Percentiles rank a stretch among this genome's conserved stretches.
Conservation (phyloP, 2,888 invertebrate species). For the Diarsia mendica region DNA sequence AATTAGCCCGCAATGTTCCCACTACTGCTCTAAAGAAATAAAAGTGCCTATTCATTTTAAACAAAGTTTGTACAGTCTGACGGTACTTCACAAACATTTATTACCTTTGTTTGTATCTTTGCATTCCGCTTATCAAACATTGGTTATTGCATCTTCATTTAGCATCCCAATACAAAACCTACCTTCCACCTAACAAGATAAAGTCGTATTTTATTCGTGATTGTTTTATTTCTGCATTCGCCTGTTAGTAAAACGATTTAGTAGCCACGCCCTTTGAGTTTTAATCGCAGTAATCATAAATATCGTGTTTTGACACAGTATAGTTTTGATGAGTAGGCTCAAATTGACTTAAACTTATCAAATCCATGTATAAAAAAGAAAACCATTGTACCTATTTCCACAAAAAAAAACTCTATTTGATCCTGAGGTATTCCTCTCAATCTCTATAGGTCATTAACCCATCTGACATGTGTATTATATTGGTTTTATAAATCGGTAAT, state of each 20-base stretch:
- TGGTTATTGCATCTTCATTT: constrained; percentile 69
- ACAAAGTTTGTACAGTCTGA: not conserved
- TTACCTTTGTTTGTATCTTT: constrained; percentile 64
- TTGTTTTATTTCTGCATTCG: constrained; percentile 37
- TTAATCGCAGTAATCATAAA: constrained; percentile 62
- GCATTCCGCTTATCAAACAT: constrained; percentile 66
- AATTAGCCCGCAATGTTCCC: no score
- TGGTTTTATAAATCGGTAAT: not conserved
- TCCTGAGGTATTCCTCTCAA: not conserved
- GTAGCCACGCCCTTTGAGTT: constrained; percentile 66
- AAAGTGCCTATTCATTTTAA: not conserved
- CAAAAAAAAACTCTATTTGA: no score
- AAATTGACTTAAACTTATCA: not conserved
- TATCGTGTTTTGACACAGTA: constrained; percentile 40
- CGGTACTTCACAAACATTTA: constrained; percentile 60
- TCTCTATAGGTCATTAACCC: not conserved
- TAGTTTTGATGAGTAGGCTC: constrained; percentile 6
- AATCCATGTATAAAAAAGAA: not conserved
- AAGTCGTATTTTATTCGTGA: constrained; percentile 13
- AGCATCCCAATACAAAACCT: constrained; percentile 26
- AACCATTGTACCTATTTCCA: not conserved
- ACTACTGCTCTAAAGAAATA: not conserved
- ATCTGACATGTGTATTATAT: not conserved
- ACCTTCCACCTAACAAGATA: not conserved
- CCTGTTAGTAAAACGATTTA: constrained; percentile 69